Percentiles rank a stretch among this genome's conserved stretches.
phyloP scores from a whole-genome alignment of 2,888 invertebrate species.

The Copidosoma aretas region DNA sequence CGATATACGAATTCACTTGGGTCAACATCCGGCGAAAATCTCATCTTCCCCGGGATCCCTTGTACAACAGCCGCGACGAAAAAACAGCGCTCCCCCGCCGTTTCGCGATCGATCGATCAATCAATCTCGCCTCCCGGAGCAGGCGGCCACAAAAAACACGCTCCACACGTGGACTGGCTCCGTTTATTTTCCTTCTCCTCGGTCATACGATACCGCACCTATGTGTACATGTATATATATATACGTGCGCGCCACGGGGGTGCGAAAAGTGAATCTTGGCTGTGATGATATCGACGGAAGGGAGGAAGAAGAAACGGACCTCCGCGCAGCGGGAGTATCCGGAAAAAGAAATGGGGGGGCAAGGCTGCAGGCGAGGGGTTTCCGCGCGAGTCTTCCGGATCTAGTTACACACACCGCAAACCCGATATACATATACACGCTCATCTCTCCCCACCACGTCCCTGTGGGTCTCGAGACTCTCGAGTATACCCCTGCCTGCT shows the following conservation, averaged over 20 bases:
- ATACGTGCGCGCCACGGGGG: neutral
- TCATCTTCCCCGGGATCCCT: neutral
- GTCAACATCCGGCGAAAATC: conserved; percentile 1
- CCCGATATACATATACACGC: conserved; percentile 50
- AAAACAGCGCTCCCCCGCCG: conserved; percentile 5
- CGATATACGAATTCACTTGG: neutral
- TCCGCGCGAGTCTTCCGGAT: conserved; percentile 46
- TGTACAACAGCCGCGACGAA: too few species aligned
- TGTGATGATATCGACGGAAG: conserved; percentile 18
- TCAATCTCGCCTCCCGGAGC: neutral
- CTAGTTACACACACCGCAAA: conserved; percentile 45
- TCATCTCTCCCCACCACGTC: conserved; percentile 39
- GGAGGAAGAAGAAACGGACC: conserved; percentile 41
- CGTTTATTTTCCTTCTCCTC: neutral
- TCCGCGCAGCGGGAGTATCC: conserved; percentile 48
- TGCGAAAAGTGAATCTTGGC: neutral
- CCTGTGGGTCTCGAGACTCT: neutral
- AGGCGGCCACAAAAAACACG: neutral
- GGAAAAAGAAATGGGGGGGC: conserved; percentile 29
- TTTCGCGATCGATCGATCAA: conserved; percentile 5
- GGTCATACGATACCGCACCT: neutral
- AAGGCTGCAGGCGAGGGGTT: conserved; percentile 2
- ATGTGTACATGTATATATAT: too few species aligned
- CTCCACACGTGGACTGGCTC: neutral
- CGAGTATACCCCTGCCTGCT: conserved; percentile 30